A percentile compares a stretch with the other conserved stretches of the same genome.
These are phyloP conservation scores for Xestia c-nigrum DNA, from an alignment of 2,888 invertebrate species.

Conservation along the genomic window DNA sequence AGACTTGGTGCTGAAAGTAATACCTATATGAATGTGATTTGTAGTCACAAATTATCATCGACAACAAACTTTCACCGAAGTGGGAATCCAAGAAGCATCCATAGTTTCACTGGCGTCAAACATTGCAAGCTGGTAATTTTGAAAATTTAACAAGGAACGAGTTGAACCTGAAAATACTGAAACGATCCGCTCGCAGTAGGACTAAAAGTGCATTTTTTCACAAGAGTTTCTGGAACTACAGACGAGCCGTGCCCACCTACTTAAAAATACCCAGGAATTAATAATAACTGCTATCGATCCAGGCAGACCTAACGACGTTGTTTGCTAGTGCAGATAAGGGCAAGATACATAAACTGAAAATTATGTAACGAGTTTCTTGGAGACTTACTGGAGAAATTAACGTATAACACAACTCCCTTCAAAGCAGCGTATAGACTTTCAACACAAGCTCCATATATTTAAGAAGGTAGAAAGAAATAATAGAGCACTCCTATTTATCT, in stretches of 20 bases:
- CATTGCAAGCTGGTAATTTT: too few species aligned
- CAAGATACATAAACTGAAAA: constrained; percentile 36
- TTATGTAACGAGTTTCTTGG: constrained; percentile 17
- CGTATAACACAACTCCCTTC: neutral
- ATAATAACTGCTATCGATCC: constrained; percentile 43
- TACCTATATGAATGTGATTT: neutral
- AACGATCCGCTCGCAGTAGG: neutral
- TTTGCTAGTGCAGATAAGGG: constrained; percentile 41
- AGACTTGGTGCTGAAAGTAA: neutral
- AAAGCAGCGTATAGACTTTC: neutral
- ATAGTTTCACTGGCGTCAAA: neutral
- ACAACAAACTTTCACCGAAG: neutral
- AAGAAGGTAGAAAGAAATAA: neutral
- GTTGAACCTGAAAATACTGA: neutral
- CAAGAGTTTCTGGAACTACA: neutral
- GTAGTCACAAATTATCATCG: neutral
- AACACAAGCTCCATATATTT: neutral
- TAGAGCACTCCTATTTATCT: neutral
- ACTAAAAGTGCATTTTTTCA: neutral
- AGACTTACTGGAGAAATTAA: constrained; percentile 4
- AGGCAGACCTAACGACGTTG: constrained; percentile 45
- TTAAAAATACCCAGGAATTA: constrained; percentile 18
- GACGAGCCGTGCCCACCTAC: neutral
- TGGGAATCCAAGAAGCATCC: neutral
- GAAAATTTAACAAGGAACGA: neutral